A percentile compares a stretch with the other conserved stretches of the same genome.
Evolutionary conservation across 2,113 vertebrate species (phyloP).

Genomic region (Pelecanoides urinatrix): DNA sequence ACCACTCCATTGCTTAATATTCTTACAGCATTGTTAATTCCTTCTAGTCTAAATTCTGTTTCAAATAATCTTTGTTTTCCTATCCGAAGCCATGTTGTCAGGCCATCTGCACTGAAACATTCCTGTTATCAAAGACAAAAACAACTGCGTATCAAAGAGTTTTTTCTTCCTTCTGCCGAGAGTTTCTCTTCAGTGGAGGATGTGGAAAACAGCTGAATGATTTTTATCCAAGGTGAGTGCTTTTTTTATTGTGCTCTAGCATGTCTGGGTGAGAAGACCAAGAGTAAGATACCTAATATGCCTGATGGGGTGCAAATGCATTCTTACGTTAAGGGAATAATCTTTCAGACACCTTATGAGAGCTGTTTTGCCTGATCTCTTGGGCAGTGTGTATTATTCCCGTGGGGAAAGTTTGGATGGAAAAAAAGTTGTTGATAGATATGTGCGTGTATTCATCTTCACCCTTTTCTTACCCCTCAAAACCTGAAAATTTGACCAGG

Average conservation of each 20-base stretch:
- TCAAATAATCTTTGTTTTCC: neutral
- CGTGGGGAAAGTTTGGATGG: neutral
- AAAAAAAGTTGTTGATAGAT: neutral
- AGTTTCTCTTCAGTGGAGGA: neutral
- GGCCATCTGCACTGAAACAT: neutral
- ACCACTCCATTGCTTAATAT: neutral
- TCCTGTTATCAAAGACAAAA: neutral
- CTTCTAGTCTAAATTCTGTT: neutral
- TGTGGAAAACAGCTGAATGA: neutral
- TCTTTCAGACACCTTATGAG: neutral
- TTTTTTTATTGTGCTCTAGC: neutral
- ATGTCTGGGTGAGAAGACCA: neutral
- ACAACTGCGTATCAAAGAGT: accelerated
- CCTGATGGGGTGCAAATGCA: neutral
- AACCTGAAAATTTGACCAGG: neutral
- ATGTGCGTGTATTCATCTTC: neutral
- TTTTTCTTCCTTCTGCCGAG: neutral
- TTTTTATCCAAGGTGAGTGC: neutral
- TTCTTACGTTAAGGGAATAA: neutral
- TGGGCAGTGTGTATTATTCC: neutral
- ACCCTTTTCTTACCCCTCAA: neutral
- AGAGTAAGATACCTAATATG: neutral
- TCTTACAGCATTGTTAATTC: neutral
- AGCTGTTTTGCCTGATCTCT: neutral
- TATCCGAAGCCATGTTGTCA: neutral